phyloP scores from a whole-genome alignment of 1,140 invertebrate species.

The Papilio machaon region DNA sequence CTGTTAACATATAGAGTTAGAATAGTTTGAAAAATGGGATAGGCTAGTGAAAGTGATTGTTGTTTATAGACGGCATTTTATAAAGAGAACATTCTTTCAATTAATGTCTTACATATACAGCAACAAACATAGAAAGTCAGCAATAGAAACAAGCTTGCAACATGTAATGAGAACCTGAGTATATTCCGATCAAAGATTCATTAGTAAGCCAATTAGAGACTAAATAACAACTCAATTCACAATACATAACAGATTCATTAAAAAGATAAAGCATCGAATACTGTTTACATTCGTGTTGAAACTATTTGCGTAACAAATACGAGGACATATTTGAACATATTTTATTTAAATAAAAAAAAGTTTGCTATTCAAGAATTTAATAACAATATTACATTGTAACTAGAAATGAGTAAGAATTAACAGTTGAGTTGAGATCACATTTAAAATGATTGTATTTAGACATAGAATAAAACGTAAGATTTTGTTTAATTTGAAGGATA shows the following conservation, averaged over 20 bases:
- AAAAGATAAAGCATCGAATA: slow-evolving; percentile 5
- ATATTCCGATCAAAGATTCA: slow-evolving; percentile 2
- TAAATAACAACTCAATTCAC: slow-evolving; percentile 24
- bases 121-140: not conserved
- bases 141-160: not conserved
- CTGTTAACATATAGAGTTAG: too few relatives aligned
- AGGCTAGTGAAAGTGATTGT: too few relatives aligned
- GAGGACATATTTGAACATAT: not conserved
- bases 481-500: too few relatives aligned
- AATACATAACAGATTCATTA: slow-evolving; percentile 32
- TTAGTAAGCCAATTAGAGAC: slow-evolving; percentile 9
- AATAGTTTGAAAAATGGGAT: too few relatives aligned
- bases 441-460: too few relatives aligned
- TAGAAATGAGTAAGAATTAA: not conserved
- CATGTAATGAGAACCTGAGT: not conserved
- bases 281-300: slow-evolving; percentile 16
- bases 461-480: too few relatives aligned
- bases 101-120: not conserved
- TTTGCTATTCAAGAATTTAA: not conserved
- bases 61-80: not conserved
- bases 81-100: not conserved
- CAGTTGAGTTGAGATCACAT: too few relatives aligned
- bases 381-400: not conserved
- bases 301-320: slow-evolving; percentile 11
- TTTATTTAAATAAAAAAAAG: not conserved